Conservation (phyloP, 2,888 invertebrate genomes). For the Pammene fasciana region DNA sequence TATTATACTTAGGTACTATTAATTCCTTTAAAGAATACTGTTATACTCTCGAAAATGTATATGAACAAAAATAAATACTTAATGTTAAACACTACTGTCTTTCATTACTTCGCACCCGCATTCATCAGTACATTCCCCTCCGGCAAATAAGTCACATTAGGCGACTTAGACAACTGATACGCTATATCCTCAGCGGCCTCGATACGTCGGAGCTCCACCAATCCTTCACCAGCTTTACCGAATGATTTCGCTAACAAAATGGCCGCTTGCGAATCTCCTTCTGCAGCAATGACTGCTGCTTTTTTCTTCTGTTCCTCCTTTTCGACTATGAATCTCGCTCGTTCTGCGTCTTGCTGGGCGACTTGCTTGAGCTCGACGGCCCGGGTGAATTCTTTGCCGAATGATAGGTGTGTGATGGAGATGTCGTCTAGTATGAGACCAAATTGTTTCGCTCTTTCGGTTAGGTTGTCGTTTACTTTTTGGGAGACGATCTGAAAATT, state of each 20-base stretch:
- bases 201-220: constrained; percentile 95
- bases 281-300: constrained; percentile 92
- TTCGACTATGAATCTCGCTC: constrained; percentile 96
- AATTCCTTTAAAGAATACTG: too few relatives aligned
- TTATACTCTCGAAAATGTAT: too few relatives aligned
- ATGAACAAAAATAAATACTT: too few relatives aligned
- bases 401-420: constrained; percentile 97
- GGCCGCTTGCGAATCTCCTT: constrained; percentile 97
- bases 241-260: constrained; percentile 93
- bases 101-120: constrained; percentile 25
- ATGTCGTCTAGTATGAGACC: constrained; percentile 97
- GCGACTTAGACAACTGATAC: constrained; percentile 92
- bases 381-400: constrained; percentile 96
- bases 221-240: constrained; percentile 94
- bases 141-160: constrained; percentile 95
- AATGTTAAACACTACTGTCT: not conserved
- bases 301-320: constrained; percentile 97
- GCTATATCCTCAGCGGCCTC: constrained; percentile 99
- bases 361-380: constrained; percentile 99
- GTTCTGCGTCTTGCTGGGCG: constrained; percentile 98
- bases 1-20: too few relatives aligned
- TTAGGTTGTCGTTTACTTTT: constrained; percentile 91
- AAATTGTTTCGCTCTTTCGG: constrained; percentile 93
- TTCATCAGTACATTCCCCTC: constrained; percentile 88
- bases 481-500: constrained; percentile 82